A percentile compares a stretch with the other conserved stretches of the same genome.
Conservation (phyloP, 2,888 invertebrate genomes). For the Oxyscelio sp. region DNA sequence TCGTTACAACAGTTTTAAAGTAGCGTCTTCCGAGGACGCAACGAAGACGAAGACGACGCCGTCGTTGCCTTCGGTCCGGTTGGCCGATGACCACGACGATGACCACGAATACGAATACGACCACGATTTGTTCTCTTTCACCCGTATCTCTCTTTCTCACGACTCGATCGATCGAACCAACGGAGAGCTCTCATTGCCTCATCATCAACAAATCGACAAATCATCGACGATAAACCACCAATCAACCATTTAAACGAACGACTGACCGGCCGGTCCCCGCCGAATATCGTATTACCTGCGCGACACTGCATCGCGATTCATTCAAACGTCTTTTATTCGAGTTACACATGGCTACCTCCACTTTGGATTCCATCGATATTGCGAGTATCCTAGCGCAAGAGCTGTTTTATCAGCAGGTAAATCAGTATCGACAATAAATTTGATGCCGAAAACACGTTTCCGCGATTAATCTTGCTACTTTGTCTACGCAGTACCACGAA, state of each 20-base stretch:
- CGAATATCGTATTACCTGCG: neutral
- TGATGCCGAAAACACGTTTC: too few relatives aligned
- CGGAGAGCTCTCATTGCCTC: neutral
- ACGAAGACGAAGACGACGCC: constrained; percentile 76
- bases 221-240: constrained; percentile 75
- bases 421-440: too few relatives aligned
- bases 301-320: too few relatives aligned
- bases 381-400: constrained; percentile 95
- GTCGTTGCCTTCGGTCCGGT: constrained; percentile 76
- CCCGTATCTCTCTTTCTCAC: too few relatives aligned
- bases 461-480: too few relatives aligned
- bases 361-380: constrained; percentile 95
- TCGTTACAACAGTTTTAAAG: constrained; percentile 84
- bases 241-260: constrained; percentile 81
- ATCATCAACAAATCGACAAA: too few relatives aligned
- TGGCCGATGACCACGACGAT: constrained; percentile 60
- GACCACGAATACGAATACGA: constrained; percentile 37
- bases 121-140: constrained; percentile 4
- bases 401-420: constrained; percentile 95
- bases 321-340: neutral
- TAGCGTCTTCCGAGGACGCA: constrained; percentile 86
- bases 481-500: too few relatives aligned
- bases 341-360: constrained; percentile 78
- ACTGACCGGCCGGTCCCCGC: constrained; percentile 8
- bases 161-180: too few relatives aligned